These are phyloP conservation scores for Fragum fragum DNA, from an alignment of 2,888 invertebrate species.

Conservation along the genomic window DNA sequence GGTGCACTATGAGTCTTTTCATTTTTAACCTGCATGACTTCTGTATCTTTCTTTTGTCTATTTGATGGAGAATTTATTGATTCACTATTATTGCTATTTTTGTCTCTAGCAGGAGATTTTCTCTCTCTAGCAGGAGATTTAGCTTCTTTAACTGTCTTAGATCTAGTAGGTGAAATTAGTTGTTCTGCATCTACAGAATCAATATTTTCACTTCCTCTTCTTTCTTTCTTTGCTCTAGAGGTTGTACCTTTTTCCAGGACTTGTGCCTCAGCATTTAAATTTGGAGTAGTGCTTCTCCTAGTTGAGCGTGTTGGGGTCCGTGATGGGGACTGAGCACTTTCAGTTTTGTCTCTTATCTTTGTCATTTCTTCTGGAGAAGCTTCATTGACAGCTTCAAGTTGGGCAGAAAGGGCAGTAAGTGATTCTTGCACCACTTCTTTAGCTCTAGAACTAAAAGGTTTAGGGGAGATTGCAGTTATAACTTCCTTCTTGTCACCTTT, in stretches of 20 bases:
- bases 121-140: slow-evolving; percentile 1
- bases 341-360: slow-evolving; percentile 41
- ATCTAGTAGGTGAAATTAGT: slow-evolving; percentile 34
- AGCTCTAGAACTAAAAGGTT: slow-evolving; percentile 43
- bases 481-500: slow-evolving; percentile 32
- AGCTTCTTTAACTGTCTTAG: slow-evolving; percentile 25
- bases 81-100: slow-evolving; percentile 40
- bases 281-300: slow-evolving; percentile 8
- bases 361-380: slow-evolving; percentile 44
- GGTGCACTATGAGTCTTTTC: background rate
- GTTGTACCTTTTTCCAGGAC: slow-evolving; percentile 1
- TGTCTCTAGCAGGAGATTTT: slow-evolving; percentile 35
- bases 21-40: slow-evolving; percentile 14
- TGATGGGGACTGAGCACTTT: background rate
- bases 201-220: background rate
- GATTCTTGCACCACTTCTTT: slow-evolving; percentile 60
- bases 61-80: background rate
- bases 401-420: slow-evolving; percentile 40
- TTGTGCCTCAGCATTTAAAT: background rate
- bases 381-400: slow-evolving; percentile 34
- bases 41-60: slow-evolving; percentile 19
- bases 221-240: slow-evolving; percentile 1
- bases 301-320: slow-evolving; percentile 45
- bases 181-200: slow-evolving; percentile 29
- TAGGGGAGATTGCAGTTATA: slow-evolving; percentile 41